These are phyloP conservation scores for Dolichomitus sp. DNA, from an alignment of 2,888 invertebrate genomes.

Conservation along the genomic window DNA sequence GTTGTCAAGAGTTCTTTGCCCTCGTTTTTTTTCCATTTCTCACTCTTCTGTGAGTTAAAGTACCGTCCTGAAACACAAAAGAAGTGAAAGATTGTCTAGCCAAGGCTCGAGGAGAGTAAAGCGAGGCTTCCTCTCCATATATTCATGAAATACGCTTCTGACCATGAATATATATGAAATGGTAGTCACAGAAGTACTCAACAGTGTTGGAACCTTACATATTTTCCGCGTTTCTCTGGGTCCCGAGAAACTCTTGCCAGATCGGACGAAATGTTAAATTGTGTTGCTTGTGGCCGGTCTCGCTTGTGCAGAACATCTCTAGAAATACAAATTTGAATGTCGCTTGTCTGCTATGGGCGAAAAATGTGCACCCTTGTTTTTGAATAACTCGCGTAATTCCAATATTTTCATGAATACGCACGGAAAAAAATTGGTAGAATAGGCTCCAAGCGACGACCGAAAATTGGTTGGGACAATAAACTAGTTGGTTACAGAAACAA, in stretches of 20 bases:
- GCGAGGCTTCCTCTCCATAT: conserved; percentile 46
- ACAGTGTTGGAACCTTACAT: conserved; percentile 27
- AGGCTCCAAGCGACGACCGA: no score
- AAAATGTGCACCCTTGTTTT: not conserved
- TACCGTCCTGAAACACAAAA: conserved; percentile 47
- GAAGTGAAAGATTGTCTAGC: conserved; percentile 49
- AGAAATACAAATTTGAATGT: conserved; percentile 11
- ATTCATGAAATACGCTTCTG: conserved; percentile 63
- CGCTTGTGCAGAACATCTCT: not conserved
- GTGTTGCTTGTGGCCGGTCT: conserved; percentile 11
- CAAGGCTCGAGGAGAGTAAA: conserved; percentile 23
- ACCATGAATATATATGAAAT: conserved; percentile 63
- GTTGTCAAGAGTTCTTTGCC: conserved; percentile 40
- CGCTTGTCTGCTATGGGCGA: not conserved
- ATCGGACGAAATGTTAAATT: conserved; percentile 50
- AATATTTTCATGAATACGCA: not conserved
- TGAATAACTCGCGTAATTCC: not conserved
- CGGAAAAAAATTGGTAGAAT: no score
- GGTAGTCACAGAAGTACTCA: conserved; percentile 41
- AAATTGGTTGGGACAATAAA: no score
- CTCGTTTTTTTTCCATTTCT: conserved; percentile 18
- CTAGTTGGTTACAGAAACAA: no score
- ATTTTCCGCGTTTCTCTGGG: conserved; percentile 39
- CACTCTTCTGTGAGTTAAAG: conserved; percentile 26
- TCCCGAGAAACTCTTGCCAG: conserved; percentile 14